A percentile compares a stretch with the other conserved stretches of the same genome.
Evolutionary conservation across 2,113 vertebrate genomes (phyloP).

Genomic region (Grallaria varia): DNA sequence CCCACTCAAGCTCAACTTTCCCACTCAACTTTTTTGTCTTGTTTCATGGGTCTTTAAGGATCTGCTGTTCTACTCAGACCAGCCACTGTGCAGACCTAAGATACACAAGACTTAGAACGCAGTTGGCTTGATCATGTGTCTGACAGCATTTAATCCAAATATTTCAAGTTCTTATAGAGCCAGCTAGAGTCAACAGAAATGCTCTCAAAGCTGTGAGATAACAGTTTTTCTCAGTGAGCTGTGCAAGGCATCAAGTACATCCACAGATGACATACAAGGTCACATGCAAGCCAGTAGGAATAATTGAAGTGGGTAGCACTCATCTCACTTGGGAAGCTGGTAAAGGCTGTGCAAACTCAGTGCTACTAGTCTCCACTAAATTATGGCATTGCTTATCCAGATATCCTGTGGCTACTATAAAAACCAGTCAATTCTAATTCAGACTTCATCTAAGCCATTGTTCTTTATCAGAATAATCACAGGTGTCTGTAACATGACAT

Average conservation of each 20-base stretch:
- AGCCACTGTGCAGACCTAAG: background rate
- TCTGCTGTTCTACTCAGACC: background rate
- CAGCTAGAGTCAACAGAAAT: background rate
- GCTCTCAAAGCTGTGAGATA: background rate
- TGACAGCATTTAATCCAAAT: background rate
- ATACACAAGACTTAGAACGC: background rate
- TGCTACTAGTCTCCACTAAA: background rate
- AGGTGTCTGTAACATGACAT: background rate
- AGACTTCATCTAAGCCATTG: background rate
- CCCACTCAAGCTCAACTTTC: background rate
- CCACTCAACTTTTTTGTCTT: background rate
- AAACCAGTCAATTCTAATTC: background rate
- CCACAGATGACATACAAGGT: background rate
- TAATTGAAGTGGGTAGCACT: background rate
- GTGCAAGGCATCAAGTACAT: background rate
- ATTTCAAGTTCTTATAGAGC: background rate
- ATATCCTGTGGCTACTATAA: background rate
- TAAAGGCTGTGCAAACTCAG: background rate
- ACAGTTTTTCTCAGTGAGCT: background rate
- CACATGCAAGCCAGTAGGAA: fast-evolving
- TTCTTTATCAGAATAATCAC: background rate
- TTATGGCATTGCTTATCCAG: background rate
- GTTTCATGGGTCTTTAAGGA: background rate
- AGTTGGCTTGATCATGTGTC: background rate
- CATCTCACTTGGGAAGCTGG: background rate